Conservation (phyloP, 37 sponge, comb jelly and placozoan genomes). For the Diacarnus erythraeanus region DNA sequence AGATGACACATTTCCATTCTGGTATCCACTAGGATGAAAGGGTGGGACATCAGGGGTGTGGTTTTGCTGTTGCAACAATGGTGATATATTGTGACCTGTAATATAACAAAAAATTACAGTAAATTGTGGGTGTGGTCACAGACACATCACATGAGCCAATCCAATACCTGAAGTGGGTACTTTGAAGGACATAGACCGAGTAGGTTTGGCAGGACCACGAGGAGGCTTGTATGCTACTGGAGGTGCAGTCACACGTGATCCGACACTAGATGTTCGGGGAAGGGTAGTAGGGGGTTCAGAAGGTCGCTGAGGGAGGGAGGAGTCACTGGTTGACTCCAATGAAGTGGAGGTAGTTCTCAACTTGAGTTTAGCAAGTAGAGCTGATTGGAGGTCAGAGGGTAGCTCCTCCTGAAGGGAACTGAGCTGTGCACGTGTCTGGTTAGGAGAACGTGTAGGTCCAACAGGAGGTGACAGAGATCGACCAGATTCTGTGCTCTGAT, state of each 20-base stretch:
- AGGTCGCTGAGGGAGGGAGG: background rate
- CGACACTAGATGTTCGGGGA: background rate
- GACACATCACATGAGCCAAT: background rate
- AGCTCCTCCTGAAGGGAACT: conserved; percentile 22
- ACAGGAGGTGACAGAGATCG: conserved; percentile 18
- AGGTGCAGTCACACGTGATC: background rate
- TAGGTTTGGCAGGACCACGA: conserved; percentile 8
- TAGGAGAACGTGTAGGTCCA: conserved; percentile 14
- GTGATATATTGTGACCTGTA: background rate
- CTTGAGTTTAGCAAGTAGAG: conserved; percentile 4
- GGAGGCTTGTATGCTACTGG: conserved; percentile 30
- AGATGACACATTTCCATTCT: no score
- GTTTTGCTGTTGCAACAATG: conserved; percentile 5
- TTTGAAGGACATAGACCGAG: background rate
- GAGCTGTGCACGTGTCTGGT: background rate
- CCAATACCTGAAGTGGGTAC: background rate
- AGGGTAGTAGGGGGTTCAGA: background rate
- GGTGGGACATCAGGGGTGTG: background rate
- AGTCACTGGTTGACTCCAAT: background rate
- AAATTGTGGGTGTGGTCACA: background rate
- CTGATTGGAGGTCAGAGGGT: background rate
- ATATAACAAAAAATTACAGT: background rate
- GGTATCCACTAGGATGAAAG: no score
- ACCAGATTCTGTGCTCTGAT: conserved; percentile 20
- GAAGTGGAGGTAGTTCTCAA: background rate